phyloP scores from a whole-genome alignment of 2,888 invertebrate species.

The Trisateles emortualis region DNA sequence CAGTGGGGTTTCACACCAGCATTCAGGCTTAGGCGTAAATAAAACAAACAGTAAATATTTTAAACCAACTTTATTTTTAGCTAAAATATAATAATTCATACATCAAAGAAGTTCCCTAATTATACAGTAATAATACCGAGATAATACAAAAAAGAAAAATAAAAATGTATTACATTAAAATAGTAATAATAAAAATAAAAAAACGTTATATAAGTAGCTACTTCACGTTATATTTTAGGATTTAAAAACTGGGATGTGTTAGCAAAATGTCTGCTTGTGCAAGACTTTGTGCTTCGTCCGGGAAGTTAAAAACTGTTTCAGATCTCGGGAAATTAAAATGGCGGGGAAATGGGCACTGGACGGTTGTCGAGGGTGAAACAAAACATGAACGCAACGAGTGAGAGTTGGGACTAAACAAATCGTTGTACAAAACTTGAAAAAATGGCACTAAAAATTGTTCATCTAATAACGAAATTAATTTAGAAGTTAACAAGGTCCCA shows the following conservation, averaged over 20 bases:
- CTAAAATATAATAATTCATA: conserved; percentile 87
- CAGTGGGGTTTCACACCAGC: no score
- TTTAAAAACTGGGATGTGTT: conserved; percentile 41
- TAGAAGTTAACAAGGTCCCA: conserved; percentile 43
- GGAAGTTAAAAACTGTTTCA: conserved; percentile 46
- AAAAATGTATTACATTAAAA: conserved; percentile 53
- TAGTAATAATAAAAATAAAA: conserved; percentile 34
- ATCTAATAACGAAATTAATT: conserved; percentile 46
- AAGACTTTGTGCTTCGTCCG: conserved; percentile 50
- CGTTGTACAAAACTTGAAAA: conserved; percentile 43
- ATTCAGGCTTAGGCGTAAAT: conserved; percentile 48
- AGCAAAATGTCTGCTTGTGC: conserved; percentile 60
- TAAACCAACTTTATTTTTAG: conserved; percentile 87
- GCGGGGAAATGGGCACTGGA: conserved; percentile 71
- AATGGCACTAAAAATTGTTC: conserved; percentile 59
- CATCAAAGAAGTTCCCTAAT: conserved; percentile 85
- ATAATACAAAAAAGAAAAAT: conserved; percentile 66
- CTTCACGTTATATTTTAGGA: conserved; percentile 61
- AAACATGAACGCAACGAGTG: conserved; percentile 17
- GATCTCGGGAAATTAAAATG: conserved; percentile 59
- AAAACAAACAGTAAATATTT: conserved; percentile 70
- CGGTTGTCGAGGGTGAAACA: conserved; percentile 66
- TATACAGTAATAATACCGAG: conserved; percentile 79
- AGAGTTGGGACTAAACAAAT: conserved; percentile 30
- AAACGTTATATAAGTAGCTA: conserved; percentile 65